Evolutionary conservation across 2,888 invertebrate genomes (phyloP).

Genomic region (Pteria penguin): DNA sequence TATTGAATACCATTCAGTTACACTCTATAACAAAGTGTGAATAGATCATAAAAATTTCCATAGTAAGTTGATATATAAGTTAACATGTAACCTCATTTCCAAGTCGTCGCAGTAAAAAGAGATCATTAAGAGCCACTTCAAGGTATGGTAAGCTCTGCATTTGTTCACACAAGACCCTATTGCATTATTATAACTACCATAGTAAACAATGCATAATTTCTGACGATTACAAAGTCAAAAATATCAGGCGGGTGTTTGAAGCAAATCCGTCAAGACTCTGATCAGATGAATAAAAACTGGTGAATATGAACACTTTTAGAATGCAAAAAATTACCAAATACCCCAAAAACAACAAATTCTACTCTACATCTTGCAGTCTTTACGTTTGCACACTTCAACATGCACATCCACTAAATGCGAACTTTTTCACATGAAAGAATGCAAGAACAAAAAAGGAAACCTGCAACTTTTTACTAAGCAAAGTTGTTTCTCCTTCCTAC

Average conservation of each 20-base stretch:
- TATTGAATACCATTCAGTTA: conserved; percentile 75
- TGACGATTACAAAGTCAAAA: too few species aligned
- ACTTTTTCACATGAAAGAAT: too few species aligned
- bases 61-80: conserved; percentile 38
- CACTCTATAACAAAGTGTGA: conserved; percentile 70
- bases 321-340: conserved; percentile 41
- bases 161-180: conserved; percentile 38
- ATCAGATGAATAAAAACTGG: conserved; percentile 12
- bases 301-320: conserved; percentile 22
- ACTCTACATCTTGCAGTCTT: background rate
- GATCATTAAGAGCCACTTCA: conserved; percentile 42
- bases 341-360: conserved; percentile 40
- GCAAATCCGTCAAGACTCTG: conserved; percentile 3
- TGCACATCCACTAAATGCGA: too few species aligned
- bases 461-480: too few species aligned
- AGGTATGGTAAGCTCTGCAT: too few species aligned
- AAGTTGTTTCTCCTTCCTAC: too few species aligned
- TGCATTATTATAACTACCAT: too few species aligned
- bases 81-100: conserved; percentile 32
- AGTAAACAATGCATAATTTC: conserved; percentile 30
- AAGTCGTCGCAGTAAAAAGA: conserved; percentile 38
- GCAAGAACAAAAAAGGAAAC: too few species aligned
- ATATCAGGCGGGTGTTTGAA: conserved; percentile 18
- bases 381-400: conserved; percentile 7
- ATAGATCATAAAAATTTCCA: conserved; percentile 57